Evolutionary conservation across 2,797 vertebrate genomes (phyloP).

Genomic region (Oreochromis grahami): DNA sequence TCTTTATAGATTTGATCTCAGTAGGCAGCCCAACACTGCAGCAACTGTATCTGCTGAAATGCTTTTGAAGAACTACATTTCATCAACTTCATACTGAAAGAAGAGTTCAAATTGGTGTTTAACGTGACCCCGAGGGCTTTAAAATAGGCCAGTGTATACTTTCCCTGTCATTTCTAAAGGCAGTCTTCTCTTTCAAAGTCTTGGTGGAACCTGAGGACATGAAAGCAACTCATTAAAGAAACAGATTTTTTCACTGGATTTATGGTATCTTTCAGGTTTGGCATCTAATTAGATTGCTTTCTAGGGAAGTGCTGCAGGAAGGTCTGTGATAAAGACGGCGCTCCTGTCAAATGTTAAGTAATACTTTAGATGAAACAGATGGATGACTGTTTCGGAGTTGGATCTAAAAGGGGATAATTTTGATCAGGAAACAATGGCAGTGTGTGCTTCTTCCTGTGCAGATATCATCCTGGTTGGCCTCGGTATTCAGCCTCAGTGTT

Average conservation of each 20-base stretch:
- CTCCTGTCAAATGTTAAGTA: background rate
- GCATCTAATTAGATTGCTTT: conserved; percentile 48
- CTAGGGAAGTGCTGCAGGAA: background rate
- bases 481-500: background rate
- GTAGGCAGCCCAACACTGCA: background rate
- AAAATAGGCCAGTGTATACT: conserved; percentile 27
- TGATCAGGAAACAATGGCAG: background rate
- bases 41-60: conserved; percentile 12
- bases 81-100: conserved; percentile 19
- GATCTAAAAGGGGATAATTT: conserved; percentile 1
- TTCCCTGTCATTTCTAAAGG: conserved; percentile 31
- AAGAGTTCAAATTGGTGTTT: conserved; percentile 23
- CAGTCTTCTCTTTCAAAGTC: conserved; percentile 20
- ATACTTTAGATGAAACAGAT: conserved; percentile 17
- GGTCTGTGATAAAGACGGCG: background rate
- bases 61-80: conserved; percentile 37
- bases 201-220: conserved; percentile 34
- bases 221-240: conserved; percentile 50
- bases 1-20: background rate
- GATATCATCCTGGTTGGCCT: background rate
- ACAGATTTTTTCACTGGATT: conserved; percentile 26
- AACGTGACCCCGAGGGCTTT: conserved; percentile 11
- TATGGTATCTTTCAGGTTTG: conserved; percentile 38
- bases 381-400: conserved; percentile 3
- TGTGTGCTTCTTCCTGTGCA: background rate